A percentile compares a stretch with the other conserved stretches of the same genome.
Conservation (phyloP, 2,113 vertebrate species). For the Syrmaticus mikado region DNA sequence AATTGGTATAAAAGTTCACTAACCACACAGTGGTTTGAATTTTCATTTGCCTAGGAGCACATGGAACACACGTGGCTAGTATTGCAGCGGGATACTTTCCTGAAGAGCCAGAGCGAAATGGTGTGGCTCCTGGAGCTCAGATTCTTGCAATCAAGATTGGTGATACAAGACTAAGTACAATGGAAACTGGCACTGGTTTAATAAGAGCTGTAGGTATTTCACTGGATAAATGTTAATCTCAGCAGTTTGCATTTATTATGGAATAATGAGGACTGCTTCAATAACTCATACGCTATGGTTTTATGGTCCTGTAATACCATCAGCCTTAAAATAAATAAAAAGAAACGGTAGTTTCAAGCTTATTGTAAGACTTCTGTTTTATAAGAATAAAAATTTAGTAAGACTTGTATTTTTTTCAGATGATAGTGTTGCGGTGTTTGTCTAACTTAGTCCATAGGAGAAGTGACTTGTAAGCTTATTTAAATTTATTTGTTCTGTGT, state of each 20-base stretch:
- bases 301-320: background rate
- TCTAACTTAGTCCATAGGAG: background rate
- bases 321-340: background rate
- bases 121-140: constrained; percentile 94
- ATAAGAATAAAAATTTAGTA: background rate
- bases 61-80: constrained; percentile 97
- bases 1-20: background rate
- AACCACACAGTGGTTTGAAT: background rate
- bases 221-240: background rate
- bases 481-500: background rate
- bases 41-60: constrained; percentile 83
- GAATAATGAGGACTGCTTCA: background rate
- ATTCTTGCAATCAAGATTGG: constrained; percentile 97
- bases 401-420: background rate
- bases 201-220: constrained; percentile 89
- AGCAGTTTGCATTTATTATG: background rate
- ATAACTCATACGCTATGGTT: background rate
- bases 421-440: background rate
- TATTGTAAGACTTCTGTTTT: background rate
- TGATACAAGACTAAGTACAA: constrained; percentile 95
- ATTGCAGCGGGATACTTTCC: constrained; percentile 97
- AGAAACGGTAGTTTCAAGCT: background rate
- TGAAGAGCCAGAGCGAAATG: constrained; percentile 94
- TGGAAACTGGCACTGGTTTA: constrained; percentile 98
- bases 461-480: background rate